Evolutionary conservation across 2,113 vertebrate genomes (phyloP).

Genomic region (Prunella fulvescens): DNA sequence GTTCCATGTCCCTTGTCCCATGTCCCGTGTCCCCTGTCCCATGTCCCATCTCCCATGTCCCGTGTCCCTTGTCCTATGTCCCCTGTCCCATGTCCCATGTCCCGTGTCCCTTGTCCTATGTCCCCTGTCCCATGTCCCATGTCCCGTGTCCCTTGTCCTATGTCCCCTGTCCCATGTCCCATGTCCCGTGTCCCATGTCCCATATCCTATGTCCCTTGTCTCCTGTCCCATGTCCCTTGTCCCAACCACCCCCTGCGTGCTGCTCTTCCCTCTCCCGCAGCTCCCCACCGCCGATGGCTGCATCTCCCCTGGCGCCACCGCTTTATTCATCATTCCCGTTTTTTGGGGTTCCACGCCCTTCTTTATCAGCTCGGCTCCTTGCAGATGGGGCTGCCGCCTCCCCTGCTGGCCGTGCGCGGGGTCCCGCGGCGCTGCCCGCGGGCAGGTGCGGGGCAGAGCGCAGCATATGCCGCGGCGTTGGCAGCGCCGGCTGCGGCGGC

Average conservation of each 20-base stretch:
- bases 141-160: no score
- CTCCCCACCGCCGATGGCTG: accelerated
- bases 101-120: no score
- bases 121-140: no score
- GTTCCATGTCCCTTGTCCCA: no score
- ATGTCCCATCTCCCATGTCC: no score
- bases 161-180: no score
- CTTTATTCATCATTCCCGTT: not conserved
- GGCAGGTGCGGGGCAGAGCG: constrained; percentile 82
- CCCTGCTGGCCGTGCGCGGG: constrained; percentile 45
- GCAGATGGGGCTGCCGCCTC: constrained; percentile 74
- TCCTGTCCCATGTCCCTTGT: no score
- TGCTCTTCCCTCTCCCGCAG: accelerated
- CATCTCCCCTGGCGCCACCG: accelerated
- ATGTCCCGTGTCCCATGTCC: no score
- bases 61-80: no score
- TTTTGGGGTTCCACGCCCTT: not conserved
- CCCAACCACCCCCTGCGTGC: not conserved
- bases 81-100: no score
- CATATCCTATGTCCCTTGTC: no score
- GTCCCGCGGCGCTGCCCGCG: constrained; percentile 68
- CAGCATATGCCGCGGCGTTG: constrained; percentile 83
- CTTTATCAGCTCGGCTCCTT: constrained; percentile 59
- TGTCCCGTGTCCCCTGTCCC: no score
- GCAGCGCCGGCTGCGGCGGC: constrained; percentile 72